Conservation (phyloP, 2,888 invertebrate species). For the Diarsia brunnea region DNA sequence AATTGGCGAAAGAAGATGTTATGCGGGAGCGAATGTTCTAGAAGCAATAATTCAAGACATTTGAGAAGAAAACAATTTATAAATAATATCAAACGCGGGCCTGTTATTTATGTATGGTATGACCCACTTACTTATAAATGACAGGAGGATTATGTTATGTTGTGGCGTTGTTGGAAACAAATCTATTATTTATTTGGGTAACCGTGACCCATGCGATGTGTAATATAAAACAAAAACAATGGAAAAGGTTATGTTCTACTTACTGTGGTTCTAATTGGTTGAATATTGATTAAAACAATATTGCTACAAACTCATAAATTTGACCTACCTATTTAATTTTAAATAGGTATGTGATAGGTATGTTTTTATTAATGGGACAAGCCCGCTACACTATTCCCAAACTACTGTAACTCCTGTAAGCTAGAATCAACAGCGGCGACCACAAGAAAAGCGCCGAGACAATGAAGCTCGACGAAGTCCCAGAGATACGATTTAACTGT, state of each 20-base stretch:
- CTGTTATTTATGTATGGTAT: background rate
- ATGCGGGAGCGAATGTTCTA: background rate
- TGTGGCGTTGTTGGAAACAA: background rate
- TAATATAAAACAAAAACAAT: background rate
- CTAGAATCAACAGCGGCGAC: no score
- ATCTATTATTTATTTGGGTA: constrained; percentile 4
- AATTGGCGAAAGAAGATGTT: background rate
- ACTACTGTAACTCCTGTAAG: no score
- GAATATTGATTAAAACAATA: background rate
- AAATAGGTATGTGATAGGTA: background rate
- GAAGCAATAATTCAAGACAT: background rate
- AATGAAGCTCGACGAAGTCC: no score
- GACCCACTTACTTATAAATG: background rate
- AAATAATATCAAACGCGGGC: no score
- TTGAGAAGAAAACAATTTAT: background rate
- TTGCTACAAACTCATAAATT: background rate
- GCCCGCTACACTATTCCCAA: no score
- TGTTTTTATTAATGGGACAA: no score
- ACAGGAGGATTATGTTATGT: background rate
- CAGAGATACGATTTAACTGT: no score
- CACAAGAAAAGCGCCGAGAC: no score
- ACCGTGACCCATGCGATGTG: background rate
- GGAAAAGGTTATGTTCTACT: background rate
- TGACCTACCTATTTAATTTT: background rate
- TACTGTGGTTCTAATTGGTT: background rate